Conservation (phyloP, 2,113 vertebrate genomes). For the Actenoides lindsayi region DNA sequence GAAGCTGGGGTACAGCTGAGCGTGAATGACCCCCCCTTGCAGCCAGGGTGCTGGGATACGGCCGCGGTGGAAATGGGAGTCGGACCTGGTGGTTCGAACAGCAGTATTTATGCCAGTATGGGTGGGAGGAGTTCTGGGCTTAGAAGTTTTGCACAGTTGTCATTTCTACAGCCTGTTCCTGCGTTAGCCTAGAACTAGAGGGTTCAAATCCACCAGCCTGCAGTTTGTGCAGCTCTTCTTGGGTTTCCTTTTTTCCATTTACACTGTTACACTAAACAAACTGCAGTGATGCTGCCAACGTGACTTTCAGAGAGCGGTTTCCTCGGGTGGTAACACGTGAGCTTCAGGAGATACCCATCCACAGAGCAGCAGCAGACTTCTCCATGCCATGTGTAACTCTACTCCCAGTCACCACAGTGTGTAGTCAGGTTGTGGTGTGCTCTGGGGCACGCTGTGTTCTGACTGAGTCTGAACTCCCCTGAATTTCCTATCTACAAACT, state of each 20-base stretch:
- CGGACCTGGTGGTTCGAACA: neutral
- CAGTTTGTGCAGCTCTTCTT: neutral
- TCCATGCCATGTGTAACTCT: fast-evolving
- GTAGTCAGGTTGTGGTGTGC: neutral
- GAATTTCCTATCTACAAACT: neutral
- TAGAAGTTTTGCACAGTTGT: neutral
- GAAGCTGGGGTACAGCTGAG: neutral
- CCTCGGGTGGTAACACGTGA: fast-evolving
- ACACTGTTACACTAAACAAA: neutral
- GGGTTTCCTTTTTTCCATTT: neutral
- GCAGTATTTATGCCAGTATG: neutral
- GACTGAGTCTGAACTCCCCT: neutral
- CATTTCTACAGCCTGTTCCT: neutral
- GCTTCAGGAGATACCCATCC: neutral
- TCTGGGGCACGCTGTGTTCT: neutral
- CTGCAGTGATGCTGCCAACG: neutral
- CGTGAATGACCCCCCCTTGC: fast-evolving
- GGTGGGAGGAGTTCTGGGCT: neutral
- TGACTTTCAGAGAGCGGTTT: fast-evolving
- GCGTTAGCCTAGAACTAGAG: neutral
- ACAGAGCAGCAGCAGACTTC: neutral
- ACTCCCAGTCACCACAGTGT: neutral
- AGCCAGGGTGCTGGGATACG: fast-evolving
- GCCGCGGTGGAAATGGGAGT: neutral
- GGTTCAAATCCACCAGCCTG: neutral